Percentiles rank a stretch among this genome's conserved stretches.
Conservation (phyloP, 64 coral and sea anemone genomes). For the Pocillopora damicornis region DNA sequence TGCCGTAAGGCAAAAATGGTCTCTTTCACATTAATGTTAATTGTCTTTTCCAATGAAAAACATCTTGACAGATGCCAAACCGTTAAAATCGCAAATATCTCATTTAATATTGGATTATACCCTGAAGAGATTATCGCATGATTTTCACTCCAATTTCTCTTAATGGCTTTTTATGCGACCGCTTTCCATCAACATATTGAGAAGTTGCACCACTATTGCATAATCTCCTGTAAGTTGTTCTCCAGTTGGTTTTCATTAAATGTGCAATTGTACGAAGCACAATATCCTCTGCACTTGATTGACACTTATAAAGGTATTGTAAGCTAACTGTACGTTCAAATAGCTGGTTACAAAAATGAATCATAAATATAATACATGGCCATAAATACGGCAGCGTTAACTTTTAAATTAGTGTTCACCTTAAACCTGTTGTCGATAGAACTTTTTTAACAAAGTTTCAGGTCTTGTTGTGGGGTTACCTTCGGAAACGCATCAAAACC, state of each 20-base stretch:
- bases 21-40: conserved; percentile 9
- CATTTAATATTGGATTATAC: not conserved
- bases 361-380: not conserved
- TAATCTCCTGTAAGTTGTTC: not conserved
- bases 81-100: not conserved
- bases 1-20: not conserved
- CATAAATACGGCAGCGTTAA: not conserved
- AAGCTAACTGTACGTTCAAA: not conserved
- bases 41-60: conserved; percentile 17
- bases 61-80: not conserved
- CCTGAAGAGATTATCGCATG: not conserved
- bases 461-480: not conserved
- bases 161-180: not conserved
- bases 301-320: not conserved
- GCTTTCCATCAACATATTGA: not conserved
- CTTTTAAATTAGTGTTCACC: not conserved
- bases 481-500: not conserved
- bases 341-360: not conserved
- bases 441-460: not conserved
- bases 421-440: not conserved
- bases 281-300: no score
- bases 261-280: not conserved
- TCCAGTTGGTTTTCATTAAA: not conserved
- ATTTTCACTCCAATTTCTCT: not conserved
- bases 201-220: not conserved